phyloP scores from a whole-genome alignment of 2,113 vertebrate species.

The Syngnathus scovelli region DNA sequence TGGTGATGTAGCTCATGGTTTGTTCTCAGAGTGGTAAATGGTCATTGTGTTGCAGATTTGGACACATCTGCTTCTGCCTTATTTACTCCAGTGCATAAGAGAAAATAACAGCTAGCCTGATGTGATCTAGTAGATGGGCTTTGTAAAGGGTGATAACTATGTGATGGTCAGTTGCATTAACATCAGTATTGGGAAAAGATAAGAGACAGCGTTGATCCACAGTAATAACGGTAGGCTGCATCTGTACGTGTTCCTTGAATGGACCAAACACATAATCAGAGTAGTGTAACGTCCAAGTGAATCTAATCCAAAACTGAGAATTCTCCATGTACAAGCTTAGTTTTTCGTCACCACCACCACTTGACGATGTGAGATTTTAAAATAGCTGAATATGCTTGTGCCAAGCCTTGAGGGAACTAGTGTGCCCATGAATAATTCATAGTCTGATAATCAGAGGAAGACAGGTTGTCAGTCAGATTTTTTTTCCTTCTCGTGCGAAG shows the following conservation, averaged over 20 bases:
- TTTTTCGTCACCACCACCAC: slow-evolving; percentile 15
- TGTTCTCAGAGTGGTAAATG: slow-evolving; percentile 19
- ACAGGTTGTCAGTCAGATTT: slow-evolving; percentile 64
- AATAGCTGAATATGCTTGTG: slow-evolving; percentile 46
- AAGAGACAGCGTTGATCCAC: slow-evolving; percentile 26
- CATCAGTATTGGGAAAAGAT: slow-evolving; percentile 34
- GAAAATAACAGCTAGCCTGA: slow-evolving; percentile 22
- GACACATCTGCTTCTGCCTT: too few species aligned
- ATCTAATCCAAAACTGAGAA: slow-evolving; percentile 15
- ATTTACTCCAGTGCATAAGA: slow-evolving; percentile 1
- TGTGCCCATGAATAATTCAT: slow-evolving; percentile 67
- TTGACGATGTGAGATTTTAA: slow-evolving; percentile 26
- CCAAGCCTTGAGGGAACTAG: slow-evolving; percentile 41
- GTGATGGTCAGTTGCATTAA: slow-evolving; percentile 27
- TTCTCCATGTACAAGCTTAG: background rate
- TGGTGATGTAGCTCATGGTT: slow-evolving; percentile 20
- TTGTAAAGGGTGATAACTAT: slow-evolving; percentile 44
- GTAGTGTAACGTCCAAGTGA: slow-evolving; percentile 1
- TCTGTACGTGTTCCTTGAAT: slow-evolving; percentile 23
- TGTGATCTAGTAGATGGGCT: slow-evolving; percentile 23
- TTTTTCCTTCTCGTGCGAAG: slow-evolving; percentile 34
- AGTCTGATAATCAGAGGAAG: slow-evolving; percentile 50
- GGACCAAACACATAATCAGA: slow-evolving; percentile 17
- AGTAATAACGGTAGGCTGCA: slow-evolving; percentile 37
- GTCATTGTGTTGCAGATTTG: slow-evolving; percentile 1